A percentile compares a stretch with the other conserved stretches of the same genome.
Evolutionary conservation across 1,140 invertebrate genomes (phyloP).

Genomic region (Lordiphosa mommai): DNA sequence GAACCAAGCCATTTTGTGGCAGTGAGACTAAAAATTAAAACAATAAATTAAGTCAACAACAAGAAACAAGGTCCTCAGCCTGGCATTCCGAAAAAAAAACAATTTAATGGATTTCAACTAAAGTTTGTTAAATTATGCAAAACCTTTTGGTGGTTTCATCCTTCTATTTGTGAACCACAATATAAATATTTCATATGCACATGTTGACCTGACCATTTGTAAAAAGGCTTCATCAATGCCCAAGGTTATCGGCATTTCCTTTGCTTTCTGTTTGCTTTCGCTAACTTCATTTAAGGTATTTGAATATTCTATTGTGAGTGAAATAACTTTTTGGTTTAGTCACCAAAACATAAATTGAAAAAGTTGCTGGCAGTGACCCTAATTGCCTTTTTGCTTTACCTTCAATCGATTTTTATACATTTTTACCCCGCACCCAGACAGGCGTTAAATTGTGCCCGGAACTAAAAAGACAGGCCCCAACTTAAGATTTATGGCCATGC

Average conservation of each 20-base stretch:
- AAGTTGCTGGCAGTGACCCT: conserved; percentile 5
- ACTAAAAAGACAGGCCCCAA: conserved; percentile 11
- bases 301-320: conserved; percentile 6
- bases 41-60: conserved; percentile 59
- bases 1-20: conserved; percentile 51
- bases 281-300: neutral
- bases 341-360: conserved; percentile 3
- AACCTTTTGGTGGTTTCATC: conserved; percentile 4
- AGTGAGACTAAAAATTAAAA: conserved; percentile 66
- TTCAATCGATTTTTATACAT: conserved; percentile 60
- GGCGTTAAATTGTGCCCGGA: conserved; percentile 45
- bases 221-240: no score
- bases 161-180: conserved; percentile 30
- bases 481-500: conserved; percentile 58
- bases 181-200: conserved; percentile 52
- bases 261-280: neutral
- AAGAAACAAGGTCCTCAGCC: no score
- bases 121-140: conserved; percentile 30
- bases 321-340: conserved; percentile 5
- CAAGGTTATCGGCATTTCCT: conserved; percentile 12
- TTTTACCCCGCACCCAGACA: conserved; percentile 21
- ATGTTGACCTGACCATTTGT: conserved; percentile 31
- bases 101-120: neutral
- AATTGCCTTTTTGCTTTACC: neutral
- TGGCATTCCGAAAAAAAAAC: neutral